Conservation (phyloP, 2,888 invertebrate species). For the Amphimallon solstitiale region DNA sequence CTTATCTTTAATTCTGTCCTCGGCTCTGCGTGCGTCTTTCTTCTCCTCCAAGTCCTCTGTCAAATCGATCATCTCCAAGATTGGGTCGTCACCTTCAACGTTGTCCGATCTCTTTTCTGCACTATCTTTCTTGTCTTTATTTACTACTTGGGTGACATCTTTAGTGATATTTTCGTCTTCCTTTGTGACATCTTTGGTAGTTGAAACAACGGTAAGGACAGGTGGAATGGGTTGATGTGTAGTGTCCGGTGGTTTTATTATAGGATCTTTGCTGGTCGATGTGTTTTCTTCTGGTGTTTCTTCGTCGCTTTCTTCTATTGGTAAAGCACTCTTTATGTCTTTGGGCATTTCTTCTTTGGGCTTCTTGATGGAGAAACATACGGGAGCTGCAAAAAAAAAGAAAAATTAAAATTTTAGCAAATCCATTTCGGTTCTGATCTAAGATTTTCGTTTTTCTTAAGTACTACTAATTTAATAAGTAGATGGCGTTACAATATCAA, state of each 20-base stretch:
- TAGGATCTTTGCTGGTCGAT: constrained; percentile 15
- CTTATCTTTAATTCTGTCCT: constrained; percentile 70
- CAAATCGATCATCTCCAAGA: constrained; percentile 69
- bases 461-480: no score
- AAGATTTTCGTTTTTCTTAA: no score
- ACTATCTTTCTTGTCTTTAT: constrained; percentile 10
- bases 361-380: constrained; percentile 88
- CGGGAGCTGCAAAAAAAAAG: constrained; percentile 68
- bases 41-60: constrained; percentile 69
- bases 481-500: no score
- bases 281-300: constrained; percentile 62
- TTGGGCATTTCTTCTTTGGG: constrained; percentile 69
- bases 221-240: not conserved
- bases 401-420: not conserved
- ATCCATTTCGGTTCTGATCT: no score
- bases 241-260: constrained; percentile 5
- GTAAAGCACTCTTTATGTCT: constrained; percentile 75
- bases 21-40: constrained; percentile 56
- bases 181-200: constrained; percentile 8
- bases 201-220: not conserved
- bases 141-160: not conserved
- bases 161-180: not conserved
- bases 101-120: not conserved
- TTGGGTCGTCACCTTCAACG: constrained; percentile 61
- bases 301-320: constrained; percentile 80